Percentiles rank a stretch among this genome's conserved stretches.
Evolutionary conservation across 1,140 invertebrate species (phyloP).

Genomic region (Lepidotrigona ventralis): DNA sequence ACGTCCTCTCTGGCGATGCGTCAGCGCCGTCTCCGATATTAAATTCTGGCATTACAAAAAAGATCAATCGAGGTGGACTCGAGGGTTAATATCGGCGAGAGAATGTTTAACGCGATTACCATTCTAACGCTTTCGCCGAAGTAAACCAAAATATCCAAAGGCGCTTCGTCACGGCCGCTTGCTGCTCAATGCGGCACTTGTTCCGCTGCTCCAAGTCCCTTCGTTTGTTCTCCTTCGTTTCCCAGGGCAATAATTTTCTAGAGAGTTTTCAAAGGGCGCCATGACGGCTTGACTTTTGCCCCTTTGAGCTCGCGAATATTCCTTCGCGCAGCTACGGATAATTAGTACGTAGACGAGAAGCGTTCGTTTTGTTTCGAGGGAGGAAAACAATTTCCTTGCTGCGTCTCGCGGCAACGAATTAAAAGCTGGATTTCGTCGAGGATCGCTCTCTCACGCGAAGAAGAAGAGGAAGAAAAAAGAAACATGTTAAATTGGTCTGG

Average conservation of each 20-base stretch:
- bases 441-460: not conserved
- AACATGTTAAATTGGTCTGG: not conserved
- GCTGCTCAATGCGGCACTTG: slow-evolving; percentile 25
- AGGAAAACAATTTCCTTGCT: slow-evolving; percentile 29
- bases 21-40: not conserved
- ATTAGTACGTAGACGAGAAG: slow-evolving; percentile 3
- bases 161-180: slow-evolving; percentile 16
- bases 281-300: not conserved
- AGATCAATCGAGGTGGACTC: not conserved
- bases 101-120: not conserved
- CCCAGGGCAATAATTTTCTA: slow-evolving; percentile 10
- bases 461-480: not conserved
- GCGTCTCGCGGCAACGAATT: not conserved
- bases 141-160: not conserved
- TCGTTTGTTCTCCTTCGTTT: slow-evolving; percentile 21
- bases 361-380: not conserved
- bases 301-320: slow-evolving; percentile 2
- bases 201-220: not conserved
- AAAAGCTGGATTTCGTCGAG: slow-evolving; percentile 16
- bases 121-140: not conserved
- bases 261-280: slow-evolving; percentile 1
- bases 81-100: not conserved
- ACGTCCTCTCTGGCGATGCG: not conserved
- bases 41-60: not conserved
- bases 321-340: not conserved